These are phyloP conservation scores for Actinia equina DNA, from an alignment of 64 coral and sea anemone species.

Conservation along the genomic window DNA sequence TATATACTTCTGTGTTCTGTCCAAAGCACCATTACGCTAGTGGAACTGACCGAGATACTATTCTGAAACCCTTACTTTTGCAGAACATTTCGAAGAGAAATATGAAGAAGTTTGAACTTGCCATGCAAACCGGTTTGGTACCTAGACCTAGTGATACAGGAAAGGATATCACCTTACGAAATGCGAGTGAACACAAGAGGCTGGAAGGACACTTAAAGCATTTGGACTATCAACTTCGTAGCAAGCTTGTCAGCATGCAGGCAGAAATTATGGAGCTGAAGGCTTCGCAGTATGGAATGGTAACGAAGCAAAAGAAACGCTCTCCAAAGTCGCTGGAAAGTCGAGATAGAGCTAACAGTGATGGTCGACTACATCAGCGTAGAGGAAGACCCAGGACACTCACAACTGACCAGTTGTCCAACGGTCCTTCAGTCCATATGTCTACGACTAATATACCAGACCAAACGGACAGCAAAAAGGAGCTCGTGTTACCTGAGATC, in stretches of 20 bases:
- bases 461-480: background rate
- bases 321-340: background rate
- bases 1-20: background rate
- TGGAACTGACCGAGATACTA: too few relatives aligned
- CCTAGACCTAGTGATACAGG: constrained; percentile 58
- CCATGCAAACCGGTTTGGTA: constrained; percentile 34
- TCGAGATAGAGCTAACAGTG: background rate
- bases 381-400: background rate
- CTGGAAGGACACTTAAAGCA: constrained; percentile 67
- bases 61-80: background rate
- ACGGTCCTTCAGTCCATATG: background rate
- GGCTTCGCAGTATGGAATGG: constrained; percentile 21
- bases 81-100: background rate
- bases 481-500: constrained; percentile 46
- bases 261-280: constrained; percentile 76
- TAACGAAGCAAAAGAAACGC: background rate
- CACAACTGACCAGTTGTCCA: background rate
- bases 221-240: constrained; percentile 56
- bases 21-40: background rate
- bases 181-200: constrained; percentile 60
- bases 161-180: constrained; percentile 63
- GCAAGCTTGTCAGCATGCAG: constrained; percentile 66
- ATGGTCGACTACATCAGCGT: background rate
- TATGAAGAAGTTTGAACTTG: constrained; percentile 57
- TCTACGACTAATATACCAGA: background rate